Evolutionary conservation across 2,113 vertebrate genomes (phyloP).

Genomic region (Heterotis niloticus): DNA sequence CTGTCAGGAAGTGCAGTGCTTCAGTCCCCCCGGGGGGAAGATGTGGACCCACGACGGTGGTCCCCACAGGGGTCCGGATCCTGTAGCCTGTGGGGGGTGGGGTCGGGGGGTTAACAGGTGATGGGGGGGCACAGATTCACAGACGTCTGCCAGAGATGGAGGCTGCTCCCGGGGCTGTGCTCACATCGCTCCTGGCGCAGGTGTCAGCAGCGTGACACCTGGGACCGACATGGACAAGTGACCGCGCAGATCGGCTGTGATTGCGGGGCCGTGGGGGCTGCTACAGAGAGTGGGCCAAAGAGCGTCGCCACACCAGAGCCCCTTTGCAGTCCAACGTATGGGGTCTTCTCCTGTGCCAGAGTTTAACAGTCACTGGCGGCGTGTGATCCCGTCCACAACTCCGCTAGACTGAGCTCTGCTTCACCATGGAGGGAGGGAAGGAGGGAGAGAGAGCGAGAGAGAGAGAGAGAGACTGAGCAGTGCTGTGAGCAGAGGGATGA

Average conservation of each 20-base stretch:
- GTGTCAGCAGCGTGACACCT: constrained; percentile 5
- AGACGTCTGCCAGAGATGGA: constrained; percentile 38
- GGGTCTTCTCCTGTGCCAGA: not conserved
- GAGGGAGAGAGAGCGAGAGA: constrained; percentile 42
- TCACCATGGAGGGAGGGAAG: constrained; percentile 38
- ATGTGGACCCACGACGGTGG: constrained; percentile 23
- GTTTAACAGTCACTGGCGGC: not conserved
- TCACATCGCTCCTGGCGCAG: constrained; percentile 18
- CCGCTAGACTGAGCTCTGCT: constrained; percentile 9
- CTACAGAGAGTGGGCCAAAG: constrained; percentile 35
- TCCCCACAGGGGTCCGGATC: constrained; percentile 56
- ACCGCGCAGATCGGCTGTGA: not conserved
- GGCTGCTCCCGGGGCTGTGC: not conserved
- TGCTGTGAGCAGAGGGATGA: constrained; percentile 55
- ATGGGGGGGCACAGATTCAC: constrained; percentile 57
- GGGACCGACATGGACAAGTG: constrained; percentile 18
- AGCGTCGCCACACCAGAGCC: constrained; percentile 3
- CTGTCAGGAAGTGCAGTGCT: constrained; percentile 46
- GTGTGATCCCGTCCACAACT: constrained; percentile 21
- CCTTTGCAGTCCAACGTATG: not conserved
- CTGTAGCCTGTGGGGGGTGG: constrained; percentile 63
- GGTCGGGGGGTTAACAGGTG: constrained; percentile 68
- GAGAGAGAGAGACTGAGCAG: constrained; percentile 54
- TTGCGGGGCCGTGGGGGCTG: constrained; percentile 29
- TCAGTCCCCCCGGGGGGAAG: constrained; percentile 53